These are phyloP conservation scores for Diarsia dahlii DNA, from an alignment of 2,888 invertebrate species.

Conservation along the genomic window DNA sequence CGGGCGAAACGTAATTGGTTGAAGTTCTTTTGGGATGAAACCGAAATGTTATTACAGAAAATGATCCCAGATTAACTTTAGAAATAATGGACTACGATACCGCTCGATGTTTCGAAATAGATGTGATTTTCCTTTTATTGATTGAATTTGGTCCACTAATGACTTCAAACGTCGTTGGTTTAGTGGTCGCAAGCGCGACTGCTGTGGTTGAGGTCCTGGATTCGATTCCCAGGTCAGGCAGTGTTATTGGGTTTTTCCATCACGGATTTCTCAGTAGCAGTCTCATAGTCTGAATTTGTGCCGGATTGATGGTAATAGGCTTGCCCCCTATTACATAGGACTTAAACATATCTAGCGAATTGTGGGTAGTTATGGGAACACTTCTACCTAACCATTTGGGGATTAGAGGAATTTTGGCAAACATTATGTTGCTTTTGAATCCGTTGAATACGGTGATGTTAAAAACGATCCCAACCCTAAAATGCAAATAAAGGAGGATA, in stretches of 20 bases:
- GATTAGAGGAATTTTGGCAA: background rate
- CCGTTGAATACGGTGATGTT: conserved; percentile 1
- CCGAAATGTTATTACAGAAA: conserved; percentile 60
- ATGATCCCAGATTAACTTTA: conserved; percentile 55
- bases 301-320: too few species aligned
- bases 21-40: conserved; percentile 54
- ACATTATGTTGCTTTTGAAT: background rate
- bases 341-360: too few species aligned
- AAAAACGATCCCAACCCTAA: conserved; percentile 46
- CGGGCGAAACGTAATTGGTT: conserved; percentile 58
- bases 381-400: too few species aligned
- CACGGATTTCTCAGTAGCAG: too few species aligned
- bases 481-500: conserved; percentile 48
- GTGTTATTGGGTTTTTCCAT: too few species aligned
- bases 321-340: too few species aligned
- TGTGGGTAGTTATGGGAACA: too few species aligned
- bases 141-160: conserved; percentile 1
- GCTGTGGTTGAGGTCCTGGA: too few species aligned
- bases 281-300: too few species aligned
- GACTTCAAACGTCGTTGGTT: too few species aligned
- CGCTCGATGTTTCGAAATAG: conserved; percentile 13
- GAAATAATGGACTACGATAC: conserved; percentile 48
- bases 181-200: too few species aligned
- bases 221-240: too few species aligned
- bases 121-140: conserved; percentile 19